Percentiles rank a stretch among this genome's conserved stretches.
These are phyloP conservation scores for Ramphastos sulfuratus DNA, from an alignment of 2,113 vertebrate genomes.

Conservation along the genomic window DNA sequence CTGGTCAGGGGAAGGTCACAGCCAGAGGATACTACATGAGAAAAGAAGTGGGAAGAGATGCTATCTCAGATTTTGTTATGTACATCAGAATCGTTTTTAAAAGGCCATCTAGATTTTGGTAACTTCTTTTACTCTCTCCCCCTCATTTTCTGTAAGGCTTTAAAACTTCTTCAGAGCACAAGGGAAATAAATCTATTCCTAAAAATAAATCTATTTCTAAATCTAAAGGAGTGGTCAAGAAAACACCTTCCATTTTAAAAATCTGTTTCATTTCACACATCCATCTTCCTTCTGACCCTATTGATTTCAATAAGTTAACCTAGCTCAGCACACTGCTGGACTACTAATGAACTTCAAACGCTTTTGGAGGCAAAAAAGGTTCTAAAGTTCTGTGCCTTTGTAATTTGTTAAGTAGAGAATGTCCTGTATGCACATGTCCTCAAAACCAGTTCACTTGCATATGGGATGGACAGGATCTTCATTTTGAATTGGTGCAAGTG, in stretches of 20 bases:
- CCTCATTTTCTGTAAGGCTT: neutral
- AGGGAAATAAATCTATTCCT: neutral
- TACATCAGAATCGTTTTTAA: neutral
- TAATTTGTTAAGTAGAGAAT: neutral
- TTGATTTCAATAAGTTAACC: neutral
- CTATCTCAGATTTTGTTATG: neutral
- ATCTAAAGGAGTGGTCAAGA: neutral
- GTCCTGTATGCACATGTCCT: neutral
- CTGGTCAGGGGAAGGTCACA: neutral
- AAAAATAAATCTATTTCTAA: neutral
- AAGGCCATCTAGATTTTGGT: neutral
- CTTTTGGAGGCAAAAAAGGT: neutral
- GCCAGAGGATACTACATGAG: neutral
- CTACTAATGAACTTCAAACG: neutral
- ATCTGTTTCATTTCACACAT: neutral
- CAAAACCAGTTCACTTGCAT: neutral
- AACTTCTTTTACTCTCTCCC: neutral
- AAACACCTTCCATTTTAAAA: constrained; percentile 7
- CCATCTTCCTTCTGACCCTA: neutral
- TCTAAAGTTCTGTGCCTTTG: neutral
- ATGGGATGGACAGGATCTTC: neutral
- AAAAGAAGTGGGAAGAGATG: neutral
- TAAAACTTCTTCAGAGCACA: neutral
- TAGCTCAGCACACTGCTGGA: neutral
- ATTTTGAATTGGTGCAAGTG: neutral